phyloP scores from a whole-genome alignment of 2,888 invertebrate genomes.

The Piscicola geometra region DNA sequence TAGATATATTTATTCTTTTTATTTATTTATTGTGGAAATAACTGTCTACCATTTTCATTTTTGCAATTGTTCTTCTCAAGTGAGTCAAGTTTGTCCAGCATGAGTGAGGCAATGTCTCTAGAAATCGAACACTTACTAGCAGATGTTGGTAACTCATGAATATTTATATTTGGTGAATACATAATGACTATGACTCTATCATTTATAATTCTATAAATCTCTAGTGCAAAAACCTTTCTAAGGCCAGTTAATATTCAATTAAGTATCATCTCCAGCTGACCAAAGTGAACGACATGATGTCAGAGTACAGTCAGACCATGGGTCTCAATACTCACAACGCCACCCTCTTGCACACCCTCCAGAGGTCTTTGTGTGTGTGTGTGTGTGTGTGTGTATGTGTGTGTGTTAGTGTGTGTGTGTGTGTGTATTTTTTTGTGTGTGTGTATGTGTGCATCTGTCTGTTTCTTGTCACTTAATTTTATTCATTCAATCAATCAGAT shows the following conservation, averaged over 20 bases:
- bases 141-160: constrained; percentile 54
- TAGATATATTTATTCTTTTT: neutral
- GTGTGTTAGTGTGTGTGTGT: too few species aligned
- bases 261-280: constrained; percentile 63
- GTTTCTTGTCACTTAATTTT: too few species aligned
- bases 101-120: constrained; percentile 84
- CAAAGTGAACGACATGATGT: constrained; percentile 64
- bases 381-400: too few species aligned
- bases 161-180: constrained; percentile 7
- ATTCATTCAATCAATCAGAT: too few species aligned
- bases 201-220: neutral
- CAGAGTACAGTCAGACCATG: constrained; percentile 53
- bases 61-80: neutral
- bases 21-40: neutral
- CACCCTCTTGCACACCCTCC: constrained; percentile 84
- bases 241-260: neutral
- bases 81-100: constrained; percentile 59
- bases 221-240: neutral
- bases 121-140: constrained; percentile 75
- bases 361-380: too few species aligned
- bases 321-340: constrained; percentile 59
- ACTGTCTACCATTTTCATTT: too few species aligned
- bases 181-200: neutral
- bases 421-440: too few species aligned
- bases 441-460: too few species aligned